Evolutionary conservation across 2,888 invertebrate species (phyloP).

Genomic region (Litoditis marina): DNA sequence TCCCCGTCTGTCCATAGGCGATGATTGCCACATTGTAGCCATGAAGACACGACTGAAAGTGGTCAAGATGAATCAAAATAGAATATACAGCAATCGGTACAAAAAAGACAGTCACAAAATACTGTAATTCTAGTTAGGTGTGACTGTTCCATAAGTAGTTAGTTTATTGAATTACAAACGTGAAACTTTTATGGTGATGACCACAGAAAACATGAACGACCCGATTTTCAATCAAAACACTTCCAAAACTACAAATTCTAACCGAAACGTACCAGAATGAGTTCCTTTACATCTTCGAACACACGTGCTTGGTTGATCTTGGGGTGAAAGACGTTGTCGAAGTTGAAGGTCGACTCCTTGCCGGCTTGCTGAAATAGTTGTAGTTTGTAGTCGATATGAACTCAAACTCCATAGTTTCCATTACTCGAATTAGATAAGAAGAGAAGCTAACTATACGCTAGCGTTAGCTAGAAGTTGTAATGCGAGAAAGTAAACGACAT

Average conservation of each 20-base stretch:
- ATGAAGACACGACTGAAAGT: conserved; percentile 36
- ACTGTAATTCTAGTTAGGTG: too few relatives aligned
- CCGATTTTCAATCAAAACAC: too few relatives aligned
- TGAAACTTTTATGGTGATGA: neutral
- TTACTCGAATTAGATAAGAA: too few relatives aligned
- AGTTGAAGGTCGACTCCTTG: conserved; percentile 16
- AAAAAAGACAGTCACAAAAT: too few relatives aligned
- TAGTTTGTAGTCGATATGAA: neutral
- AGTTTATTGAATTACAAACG: too few relatives aligned
- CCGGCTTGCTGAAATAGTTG: too few relatives aligned
- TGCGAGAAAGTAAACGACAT: too few relatives aligned
- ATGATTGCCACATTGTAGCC: conserved; percentile 47
- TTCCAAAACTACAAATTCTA: neutral
- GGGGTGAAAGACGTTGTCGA: conserved; percentile 37
- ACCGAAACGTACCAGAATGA: conserved; percentile 26
- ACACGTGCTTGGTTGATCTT: conserved; percentile 24
- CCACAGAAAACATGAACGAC: neutral
- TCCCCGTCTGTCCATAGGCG: conserved; percentile 50
- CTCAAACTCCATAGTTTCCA: neutral
- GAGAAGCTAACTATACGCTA: too few relatives aligned
- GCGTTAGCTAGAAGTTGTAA: too few relatives aligned
- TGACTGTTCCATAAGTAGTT: too few relatives aligned
- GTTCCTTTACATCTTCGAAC: conserved; percentile 34
- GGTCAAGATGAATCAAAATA: neutral
- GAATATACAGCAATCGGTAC: conserved; percentile 30